These are phyloP conservation scores for Sarcophilus harrisii DNA, from an alignment of 2,797 vertebrate genomes.

Conservation along the genomic window DNA sequence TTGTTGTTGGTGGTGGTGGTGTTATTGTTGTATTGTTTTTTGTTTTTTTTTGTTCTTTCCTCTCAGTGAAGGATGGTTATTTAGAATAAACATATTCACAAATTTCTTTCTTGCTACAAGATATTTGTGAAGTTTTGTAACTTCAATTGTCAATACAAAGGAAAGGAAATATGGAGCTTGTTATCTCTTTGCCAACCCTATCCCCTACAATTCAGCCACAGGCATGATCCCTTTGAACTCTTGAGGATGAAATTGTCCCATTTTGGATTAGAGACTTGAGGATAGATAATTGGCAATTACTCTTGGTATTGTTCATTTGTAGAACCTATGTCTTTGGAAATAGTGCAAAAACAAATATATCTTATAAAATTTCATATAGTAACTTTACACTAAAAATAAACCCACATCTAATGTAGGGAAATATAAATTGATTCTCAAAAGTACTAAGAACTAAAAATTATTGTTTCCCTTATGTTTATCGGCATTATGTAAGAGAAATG, in stretches of 20 bases:
- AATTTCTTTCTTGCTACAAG: background rate
- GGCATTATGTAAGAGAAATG: background rate
- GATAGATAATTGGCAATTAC: background rate
- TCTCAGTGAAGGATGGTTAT: background rate
- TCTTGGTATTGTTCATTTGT: background rate
- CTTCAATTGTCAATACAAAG: background rate
- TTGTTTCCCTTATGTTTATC: slow-evolving; percentile 16
- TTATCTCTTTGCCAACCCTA: background rate
- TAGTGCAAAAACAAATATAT: background rate
- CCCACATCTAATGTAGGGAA: background rate
- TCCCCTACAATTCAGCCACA: background rate
- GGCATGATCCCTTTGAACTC: background rate
- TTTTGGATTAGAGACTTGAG: background rate
- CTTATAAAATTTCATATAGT: background rate
- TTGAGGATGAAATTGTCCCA: background rate
- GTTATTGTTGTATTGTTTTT: too few relatives aligned
- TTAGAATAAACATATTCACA: background rate
- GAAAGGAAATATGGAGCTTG: background rate
- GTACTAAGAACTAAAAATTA: slow-evolving; percentile 22
- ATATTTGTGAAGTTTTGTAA: background rate
- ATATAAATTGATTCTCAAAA: slow-evolving; percentile 33
- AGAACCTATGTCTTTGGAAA: slow-evolving; percentile 16
- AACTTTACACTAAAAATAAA: slow-evolving; percentile 21
- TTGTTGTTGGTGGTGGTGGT: too few relatives aligned
- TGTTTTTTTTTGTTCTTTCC: background rate